A percentile compares a stretch with the other conserved stretches of the same genome.
Evolutionary conservation across 2,113 vertebrate species (phyloP).

Genomic region (Panthera tigris): DNA sequence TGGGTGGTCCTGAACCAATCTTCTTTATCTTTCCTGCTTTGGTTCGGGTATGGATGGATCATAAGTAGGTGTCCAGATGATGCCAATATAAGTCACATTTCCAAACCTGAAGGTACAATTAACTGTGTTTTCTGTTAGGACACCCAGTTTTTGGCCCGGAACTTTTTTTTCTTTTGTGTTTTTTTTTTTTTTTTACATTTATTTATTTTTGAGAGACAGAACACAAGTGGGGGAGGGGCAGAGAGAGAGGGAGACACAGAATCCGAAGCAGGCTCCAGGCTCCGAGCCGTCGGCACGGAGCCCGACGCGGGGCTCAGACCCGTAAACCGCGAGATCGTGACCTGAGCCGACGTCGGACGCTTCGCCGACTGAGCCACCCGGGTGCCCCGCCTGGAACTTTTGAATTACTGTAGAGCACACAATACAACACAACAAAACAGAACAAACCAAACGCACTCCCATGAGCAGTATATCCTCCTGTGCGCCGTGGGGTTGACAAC

Average conservation of each 20-base stretch:
- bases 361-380: too few species aligned
- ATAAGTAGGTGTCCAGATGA: background rate
- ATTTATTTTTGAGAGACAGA: too few species aligned
- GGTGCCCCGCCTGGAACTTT: background rate
- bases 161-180: background rate
- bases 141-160: background rate
- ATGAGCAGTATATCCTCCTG: background rate
- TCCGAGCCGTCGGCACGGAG: too few species aligned
- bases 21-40: background rate
- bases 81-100: background rate
- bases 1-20: background rate
- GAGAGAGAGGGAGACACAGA: too few species aligned
- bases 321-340: too few species aligned
- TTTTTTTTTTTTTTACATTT: too few species aligned
- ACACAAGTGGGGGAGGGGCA: too few species aligned
- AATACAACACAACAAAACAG: background rate
- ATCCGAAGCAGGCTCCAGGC: too few species aligned
- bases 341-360: too few species aligned
- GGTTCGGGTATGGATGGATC: background rate
- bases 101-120: background rate
- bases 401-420: background rate
- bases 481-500: background rate
- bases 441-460: background rate
- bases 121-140: background rate
- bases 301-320: too few species aligned